Conservation (phyloP, 2,888 invertebrate genomes). For the Furcula furcula region DNA sequence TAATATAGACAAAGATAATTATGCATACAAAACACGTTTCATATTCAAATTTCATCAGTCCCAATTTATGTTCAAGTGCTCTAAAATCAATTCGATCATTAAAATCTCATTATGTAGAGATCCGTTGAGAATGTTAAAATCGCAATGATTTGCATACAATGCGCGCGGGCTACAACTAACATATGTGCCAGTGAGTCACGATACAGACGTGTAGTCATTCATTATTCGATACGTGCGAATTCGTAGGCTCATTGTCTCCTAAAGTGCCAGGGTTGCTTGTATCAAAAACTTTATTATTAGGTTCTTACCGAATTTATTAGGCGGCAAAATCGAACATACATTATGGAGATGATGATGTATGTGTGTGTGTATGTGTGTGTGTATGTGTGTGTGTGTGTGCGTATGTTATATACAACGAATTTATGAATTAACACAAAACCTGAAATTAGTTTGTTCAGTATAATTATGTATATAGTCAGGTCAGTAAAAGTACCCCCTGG, state of each 20-base stretch:
- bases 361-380: too few relatives aligned
- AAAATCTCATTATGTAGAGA: slow-evolving; percentile 44
- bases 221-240: slow-evolving; percentile 31
- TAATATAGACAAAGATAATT: slow-evolving; percentile 1
- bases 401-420: too few relatives aligned
- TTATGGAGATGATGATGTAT: too few relatives aligned
- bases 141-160: slow-evolving; percentile 63
- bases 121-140: slow-evolving; percentile 41
- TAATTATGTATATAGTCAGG: too few relatives aligned
- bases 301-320: too few relatives aligned
- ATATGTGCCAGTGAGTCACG: slow-evolving; percentile 41
- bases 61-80: not conserved
- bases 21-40: not conserved
- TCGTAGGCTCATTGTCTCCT: slow-evolving; percentile 21
- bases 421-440: too few relatives aligned
- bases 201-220: slow-evolving; percentile 25
- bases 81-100: slow-evolving; percentile 32
- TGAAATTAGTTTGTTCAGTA: too few relatives aligned
- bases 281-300: not conserved
- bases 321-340: too few relatives aligned
- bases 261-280: not conserved
- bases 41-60: not conserved
- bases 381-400: too few relatives aligned
- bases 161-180: slow-evolving; percentile 37
- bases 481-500: too few relatives aligned